These are phyloP conservation scores for Spatulosminthurus flaviceps DNA, from an alignment of 2,888 invertebrate species.

Conservation along the genomic window DNA sequence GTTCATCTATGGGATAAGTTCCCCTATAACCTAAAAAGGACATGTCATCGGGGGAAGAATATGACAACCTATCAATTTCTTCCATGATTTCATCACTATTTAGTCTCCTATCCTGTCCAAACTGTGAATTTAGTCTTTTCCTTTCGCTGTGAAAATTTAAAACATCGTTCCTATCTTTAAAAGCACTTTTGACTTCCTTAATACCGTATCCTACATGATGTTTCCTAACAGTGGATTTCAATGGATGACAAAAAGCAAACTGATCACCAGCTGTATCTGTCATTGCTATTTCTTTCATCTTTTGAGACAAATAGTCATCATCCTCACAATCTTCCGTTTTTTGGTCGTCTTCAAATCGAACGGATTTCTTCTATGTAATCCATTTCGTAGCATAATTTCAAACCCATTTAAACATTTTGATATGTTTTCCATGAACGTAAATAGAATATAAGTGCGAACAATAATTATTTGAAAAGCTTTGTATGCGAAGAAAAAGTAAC, in stretches of 20 bases:
- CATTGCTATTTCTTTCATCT: conserved; percentile 35
- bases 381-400: conserved; percentile 26
- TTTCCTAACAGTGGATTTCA: conserved; percentile 31
- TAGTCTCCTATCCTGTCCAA: conserved; percentile 1
- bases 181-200: conserved; percentile 7
- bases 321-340: conserved; percentile 44
- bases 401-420: conserved; percentile 1
- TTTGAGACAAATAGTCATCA: conserved; percentile 28
- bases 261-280: conserved; percentile 26
- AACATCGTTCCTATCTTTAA: background rate
- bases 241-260: conserved; percentile 35
- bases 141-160: conserved; percentile 28
- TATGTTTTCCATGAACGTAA: background rate
- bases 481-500: background rate
- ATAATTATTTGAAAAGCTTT: background rate
- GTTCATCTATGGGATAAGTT: conserved; percentile 85
- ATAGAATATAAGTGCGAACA: background rate
- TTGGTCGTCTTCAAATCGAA: conserved; percentile 62
- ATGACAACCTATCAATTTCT: conserved; percentile 34
- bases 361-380: conserved; percentile 59
- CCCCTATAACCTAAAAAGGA: background rate
- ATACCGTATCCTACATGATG: conserved; percentile 30
- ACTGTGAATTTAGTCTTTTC: background rate
- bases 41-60: background rate
- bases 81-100: conserved; percentile 29